phyloP scores from a whole-genome alignment of 2,797 vertebrate species.

The Neosalanx taihuensis region DNA sequence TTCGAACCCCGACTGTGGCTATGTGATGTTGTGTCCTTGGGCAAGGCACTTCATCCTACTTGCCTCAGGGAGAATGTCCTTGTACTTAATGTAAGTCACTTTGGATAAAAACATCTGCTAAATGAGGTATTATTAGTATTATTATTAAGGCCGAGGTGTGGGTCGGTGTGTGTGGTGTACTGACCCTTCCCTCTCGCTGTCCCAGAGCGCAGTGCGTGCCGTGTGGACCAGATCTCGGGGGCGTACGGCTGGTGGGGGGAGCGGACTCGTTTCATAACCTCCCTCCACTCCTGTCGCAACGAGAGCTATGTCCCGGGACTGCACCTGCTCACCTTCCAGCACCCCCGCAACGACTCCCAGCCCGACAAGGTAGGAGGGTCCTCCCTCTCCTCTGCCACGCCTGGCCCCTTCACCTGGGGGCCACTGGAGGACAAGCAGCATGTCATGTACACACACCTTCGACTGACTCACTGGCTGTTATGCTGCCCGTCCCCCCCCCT shows the following conservation, averaged over 20 bases:
- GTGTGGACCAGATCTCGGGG: conserved; percentile 91
- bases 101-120: too few relatives aligned
- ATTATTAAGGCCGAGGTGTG: conserved; percentile 44
- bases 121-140: too few relatives aligned
- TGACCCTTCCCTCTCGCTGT: conserved; percentile 73
- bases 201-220: conserved; percentile 85
- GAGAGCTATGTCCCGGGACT: conserved; percentile 92
- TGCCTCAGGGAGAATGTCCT: too few relatives aligned
- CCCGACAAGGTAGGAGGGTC: conserved; percentile 86
- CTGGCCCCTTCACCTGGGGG: not conserved
- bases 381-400: not conserved
- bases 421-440: too few relatives aligned
- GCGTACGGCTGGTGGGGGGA: conserved; percentile 95
- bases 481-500: not conserved
- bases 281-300: conserved; percentile 84
- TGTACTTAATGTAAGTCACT: too few relatives aligned
- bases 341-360: conserved; percentile 90
- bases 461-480: conserved; percentile 35
- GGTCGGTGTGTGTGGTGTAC: conserved; percentile 55
- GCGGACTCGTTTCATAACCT: conserved; percentile 85
- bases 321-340: conserved; percentile 92
- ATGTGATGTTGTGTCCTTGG: too few relatives aligned
- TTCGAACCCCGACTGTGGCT: too few relatives aligned
- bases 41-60: too few relatives aligned
- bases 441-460: not conserved